A percentile compares a stretch with the other conserved stretches of the same genome.
phyloP scores from a whole-genome alignment of 2,113 vertebrate species.

The Carollia perspicillata region DNA sequence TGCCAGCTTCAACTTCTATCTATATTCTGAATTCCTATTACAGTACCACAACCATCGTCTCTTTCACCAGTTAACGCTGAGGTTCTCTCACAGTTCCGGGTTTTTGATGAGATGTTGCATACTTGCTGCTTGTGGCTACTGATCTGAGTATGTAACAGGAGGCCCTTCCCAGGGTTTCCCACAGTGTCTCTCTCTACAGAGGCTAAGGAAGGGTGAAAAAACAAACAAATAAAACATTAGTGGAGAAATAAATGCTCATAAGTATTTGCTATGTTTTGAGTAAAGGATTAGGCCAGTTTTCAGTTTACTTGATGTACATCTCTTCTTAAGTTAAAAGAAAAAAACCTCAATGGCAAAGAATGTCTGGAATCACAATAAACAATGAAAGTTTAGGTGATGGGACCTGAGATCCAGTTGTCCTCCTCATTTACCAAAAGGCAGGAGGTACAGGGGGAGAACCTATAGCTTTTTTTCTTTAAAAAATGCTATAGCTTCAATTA shows the following conservation, averaged over 20 bases:
- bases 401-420: neutral
- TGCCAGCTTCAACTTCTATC: no score
- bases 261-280: neutral
- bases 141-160: neutral
- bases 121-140: neutral
- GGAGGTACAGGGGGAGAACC: neutral
- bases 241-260: neutral
- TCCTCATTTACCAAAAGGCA: constrained; percentile 4
- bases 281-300: neutral
- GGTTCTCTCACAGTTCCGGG: neutral
- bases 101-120: neutral
- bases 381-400: neutral
- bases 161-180: neutral
- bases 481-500: neutral
- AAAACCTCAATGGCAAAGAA: neutral
- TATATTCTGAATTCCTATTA: no score
- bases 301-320: neutral
- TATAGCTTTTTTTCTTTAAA: neutral
- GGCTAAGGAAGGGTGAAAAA: constrained; percentile 29
- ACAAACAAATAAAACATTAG: neutral
- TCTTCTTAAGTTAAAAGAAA: neutral
- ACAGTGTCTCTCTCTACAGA: neutral
- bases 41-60: neutral
- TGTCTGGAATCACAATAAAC: neutral
- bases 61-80: neutral